These are phyloP conservation scores for Planococcus citri DNA, from an alignment of 1,140 invertebrate genomes.

Conservation along the genomic window DNA sequence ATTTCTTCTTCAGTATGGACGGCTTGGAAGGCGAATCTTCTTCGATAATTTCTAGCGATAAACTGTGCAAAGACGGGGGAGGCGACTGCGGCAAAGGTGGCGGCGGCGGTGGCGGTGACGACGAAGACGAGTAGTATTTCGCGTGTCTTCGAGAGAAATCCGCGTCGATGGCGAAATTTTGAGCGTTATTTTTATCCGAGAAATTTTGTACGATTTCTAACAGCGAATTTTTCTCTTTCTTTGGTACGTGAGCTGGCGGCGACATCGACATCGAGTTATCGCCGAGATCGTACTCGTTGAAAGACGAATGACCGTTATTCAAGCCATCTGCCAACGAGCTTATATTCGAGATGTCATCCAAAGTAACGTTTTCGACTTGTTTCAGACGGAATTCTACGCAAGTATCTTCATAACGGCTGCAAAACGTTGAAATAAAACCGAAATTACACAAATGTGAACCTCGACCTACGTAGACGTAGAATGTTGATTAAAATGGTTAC, in stretches of 20 bases:
- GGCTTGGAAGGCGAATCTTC: neutral
- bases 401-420: neutral
- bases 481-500: no score
- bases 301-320: neutral
- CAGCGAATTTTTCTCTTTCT: neutral
- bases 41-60: slow-evolving; percentile 5
- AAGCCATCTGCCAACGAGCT: neutral
- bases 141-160: neutral
- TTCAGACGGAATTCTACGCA: neutral
- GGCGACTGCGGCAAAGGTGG: no score
- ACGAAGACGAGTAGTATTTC: neutral
- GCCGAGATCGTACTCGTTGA: neutral
- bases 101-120: no score
- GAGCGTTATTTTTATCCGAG: neutral
- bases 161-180: neutral
- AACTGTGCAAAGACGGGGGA: neutral
- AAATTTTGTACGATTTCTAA: neutral
- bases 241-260: neutral
- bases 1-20: slow-evolving; percentile 13
- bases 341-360: neutral
- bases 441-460: neutral
- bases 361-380: neutral
- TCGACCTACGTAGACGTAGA: neutral
- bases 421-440: neutral
- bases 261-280: neutral